Evolutionary conservation across 1,140 invertebrate species (phyloP).

Genomic region (Aphelenchoides fujianensis): DNA sequence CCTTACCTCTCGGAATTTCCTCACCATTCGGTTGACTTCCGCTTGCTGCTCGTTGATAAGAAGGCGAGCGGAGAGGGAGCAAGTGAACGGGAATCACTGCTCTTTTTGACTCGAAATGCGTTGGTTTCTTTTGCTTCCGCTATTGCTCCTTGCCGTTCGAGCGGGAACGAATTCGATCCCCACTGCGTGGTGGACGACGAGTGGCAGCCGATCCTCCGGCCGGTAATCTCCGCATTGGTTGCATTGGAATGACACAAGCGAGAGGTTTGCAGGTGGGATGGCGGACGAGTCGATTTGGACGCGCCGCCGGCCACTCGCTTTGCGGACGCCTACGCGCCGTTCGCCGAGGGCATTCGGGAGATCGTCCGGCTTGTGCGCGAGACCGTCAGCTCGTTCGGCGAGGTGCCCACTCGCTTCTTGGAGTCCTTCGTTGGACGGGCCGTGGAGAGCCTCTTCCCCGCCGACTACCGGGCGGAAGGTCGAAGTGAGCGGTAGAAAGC

Average conservation of each 20-base stretch:
- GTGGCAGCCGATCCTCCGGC: not conserved
- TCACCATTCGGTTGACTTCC: too few relatives aligned
- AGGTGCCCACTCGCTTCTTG: slow-evolving; percentile 11
- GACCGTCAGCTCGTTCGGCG: slow-evolving; percentile 6
- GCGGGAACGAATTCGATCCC: not conserved
- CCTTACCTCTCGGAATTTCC: too few relatives aligned
- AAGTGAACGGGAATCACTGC: too few relatives aligned
- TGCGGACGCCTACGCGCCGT: slow-evolving; percentile 20
- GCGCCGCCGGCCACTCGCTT: slow-evolving; percentile 21
- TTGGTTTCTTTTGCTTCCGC: not conserved
- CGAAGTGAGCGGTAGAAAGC: slow-evolving; percentile 19
- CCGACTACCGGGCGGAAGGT: slow-evolving; percentile 26
- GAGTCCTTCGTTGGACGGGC: slow-evolving; percentile 20
- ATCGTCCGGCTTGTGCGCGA: not conserved
- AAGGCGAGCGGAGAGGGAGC: too few relatives aligned
- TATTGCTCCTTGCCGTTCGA: too few relatives aligned
- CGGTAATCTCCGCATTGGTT: not conserved
- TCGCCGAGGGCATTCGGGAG: slow-evolving; percentile 12
- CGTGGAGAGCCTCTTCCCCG: slow-evolving; percentile 22
- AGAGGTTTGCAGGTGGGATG: slow-evolving; percentile 21
- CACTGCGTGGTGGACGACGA: not conserved
- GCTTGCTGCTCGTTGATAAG: too few relatives aligned
- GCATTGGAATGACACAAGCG: too few relatives aligned
- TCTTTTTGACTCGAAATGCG: too few relatives aligned
- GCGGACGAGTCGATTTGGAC: slow-evolving; percentile 30